These are phyloP conservation scores for Chymomyza procnemis DNA, from an alignment of 2,888 invertebrate species.

Conservation along the genomic window DNA sequence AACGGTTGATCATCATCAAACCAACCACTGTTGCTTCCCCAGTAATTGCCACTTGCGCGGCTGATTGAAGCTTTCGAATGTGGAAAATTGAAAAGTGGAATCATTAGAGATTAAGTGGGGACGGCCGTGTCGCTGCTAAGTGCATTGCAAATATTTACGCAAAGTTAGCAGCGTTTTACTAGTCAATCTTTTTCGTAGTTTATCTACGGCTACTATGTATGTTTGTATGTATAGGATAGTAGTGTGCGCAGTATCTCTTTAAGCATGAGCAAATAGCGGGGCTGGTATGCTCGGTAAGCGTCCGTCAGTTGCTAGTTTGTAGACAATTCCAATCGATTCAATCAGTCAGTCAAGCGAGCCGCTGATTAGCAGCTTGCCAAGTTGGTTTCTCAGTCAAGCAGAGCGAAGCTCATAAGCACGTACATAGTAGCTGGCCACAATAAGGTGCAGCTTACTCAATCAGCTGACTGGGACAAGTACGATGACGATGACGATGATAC, in stretches of 20 bases:
- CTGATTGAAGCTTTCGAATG: slow-evolving; percentile 68
- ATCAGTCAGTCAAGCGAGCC: slow-evolving; percentile 66
- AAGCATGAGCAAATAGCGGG: slow-evolving; percentile 53
- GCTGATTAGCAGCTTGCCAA: slow-evolving; percentile 63
- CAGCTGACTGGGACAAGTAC: slow-evolving; percentile 14
- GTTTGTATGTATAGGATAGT: too few relatives aligned
- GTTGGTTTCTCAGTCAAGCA: slow-evolving; percentile 3
- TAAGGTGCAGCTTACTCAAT: slow-evolving; percentile 61
- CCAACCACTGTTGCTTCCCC: not conserved
- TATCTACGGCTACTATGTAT: slow-evolving; percentile 29
- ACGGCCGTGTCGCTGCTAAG: slow-evolving; percentile 46
- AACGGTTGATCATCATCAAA: not conserved
- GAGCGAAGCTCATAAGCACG: slow-evolving; percentile 44
- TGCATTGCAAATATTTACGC: slow-evolving; percentile 69
- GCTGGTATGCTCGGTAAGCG: not conserved
- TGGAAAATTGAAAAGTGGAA: slow-evolving; percentile 25
- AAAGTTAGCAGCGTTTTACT: slow-evolving; percentile 39
- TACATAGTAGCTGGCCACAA: slow-evolving; percentile 45
- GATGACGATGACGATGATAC: not conserved
- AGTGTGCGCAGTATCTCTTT: slow-evolving; percentile 49
- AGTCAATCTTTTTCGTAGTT: slow-evolving; percentile 48
- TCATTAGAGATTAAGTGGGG: not conserved
- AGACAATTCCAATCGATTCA: slow-evolving; percentile 61
- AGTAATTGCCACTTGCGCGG: slow-evolving; percentile 32
- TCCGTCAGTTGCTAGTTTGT: not conserved